Base-by-base conservation (phyloP, 2,113 vertebrate species). In the Rhinolophus ferrumequinum region DNA sequence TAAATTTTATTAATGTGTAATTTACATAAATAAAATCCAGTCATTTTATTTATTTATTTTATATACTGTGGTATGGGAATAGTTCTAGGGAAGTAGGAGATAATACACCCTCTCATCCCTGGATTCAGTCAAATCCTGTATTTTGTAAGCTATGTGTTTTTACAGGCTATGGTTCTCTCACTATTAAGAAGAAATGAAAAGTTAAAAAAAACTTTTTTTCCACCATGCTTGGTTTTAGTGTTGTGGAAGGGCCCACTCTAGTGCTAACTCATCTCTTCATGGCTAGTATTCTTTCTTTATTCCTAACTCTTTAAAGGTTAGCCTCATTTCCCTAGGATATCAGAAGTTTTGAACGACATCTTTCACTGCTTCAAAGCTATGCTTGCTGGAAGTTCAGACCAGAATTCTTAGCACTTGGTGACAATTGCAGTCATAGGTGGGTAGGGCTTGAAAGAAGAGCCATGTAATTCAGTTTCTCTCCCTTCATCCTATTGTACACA, bases 1-100 rank as follows among this genome's bases (percentile, higher is more conserved):
- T 56, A 44, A 90, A 69, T 21, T 76, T 75, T 89, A 88, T 77
- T 76, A 19, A 84, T 62, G 5, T 62, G 84, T 89, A 93, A 54
- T 72, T 93, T 81, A 96, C 6, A 73, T 52, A 76, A 69, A 81
- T 93, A 90, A 56, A 90, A 70, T 67, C 72, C 5, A 75, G 5
- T n/a, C 9, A 73, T 50, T 75, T 86, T 16, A 80, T 35, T 79
- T 79, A 6, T 15, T 79, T 52, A 58, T 26, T 81, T 38, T 38
- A 69, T 62, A 22, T 64, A 26, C 16, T 67, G 24, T 84, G 76
- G 12, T 38, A 35, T 6, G 30, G 18, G 52, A 67, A 54, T 75
- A 80, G 30, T 67, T 47, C 47, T 47, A 44, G 47, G 50, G 56
- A 79, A 24, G 58, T 30, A 77, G 62, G 7, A 80, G 41, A 47